Conservation (phyloP, 2,113 vertebrate genomes). For the Xiphophorus hellerii region DNA sequence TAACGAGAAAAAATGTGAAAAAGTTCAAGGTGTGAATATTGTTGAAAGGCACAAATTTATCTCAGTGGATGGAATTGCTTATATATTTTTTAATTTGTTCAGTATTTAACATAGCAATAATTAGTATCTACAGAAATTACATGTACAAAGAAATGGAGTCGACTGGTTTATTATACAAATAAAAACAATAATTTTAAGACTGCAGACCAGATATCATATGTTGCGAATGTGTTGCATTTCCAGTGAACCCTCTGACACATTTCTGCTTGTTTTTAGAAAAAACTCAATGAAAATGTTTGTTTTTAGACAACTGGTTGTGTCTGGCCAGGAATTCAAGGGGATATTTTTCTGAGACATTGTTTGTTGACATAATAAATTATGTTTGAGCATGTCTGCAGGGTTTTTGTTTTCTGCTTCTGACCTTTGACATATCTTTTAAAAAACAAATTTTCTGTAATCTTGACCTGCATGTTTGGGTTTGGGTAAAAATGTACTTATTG, state of each 20-base stretch:
- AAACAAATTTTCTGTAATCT: conserved; percentile 37
- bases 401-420: conserved; percentile 36
- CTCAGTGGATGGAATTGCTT: not conserved
- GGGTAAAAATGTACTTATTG: conserved; percentile 34
- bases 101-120: conserved; percentile 12
- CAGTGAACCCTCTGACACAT: conserved; percentile 33
- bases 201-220: conserved; percentile 9
- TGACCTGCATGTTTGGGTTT: conserved; percentile 57
- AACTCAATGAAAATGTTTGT: conserved; percentile 44
- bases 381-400: conserved; percentile 21
- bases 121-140: conserved; percentile 5
- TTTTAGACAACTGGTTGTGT: conserved; percentile 43
- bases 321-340: conserved; percentile 4
- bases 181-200: not conserved
- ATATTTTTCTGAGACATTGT: conserved; percentile 45
- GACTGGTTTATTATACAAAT: not conserved
- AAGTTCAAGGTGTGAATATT: not conserved
- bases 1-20: not conserved
- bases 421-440: conserved; percentile 29
- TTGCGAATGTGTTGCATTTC: conserved; percentile 30
- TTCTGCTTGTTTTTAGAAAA: conserved; percentile 50
- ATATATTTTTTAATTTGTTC: not conserved
- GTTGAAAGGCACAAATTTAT: not conserved
- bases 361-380: conserved; percentile 48
- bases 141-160: not conserved